These are phyloP conservation scores for Bergia sp. DNA, from an alignment of 92 coral and sea anemone genomes.

Conservation along the genomic window DNA sequence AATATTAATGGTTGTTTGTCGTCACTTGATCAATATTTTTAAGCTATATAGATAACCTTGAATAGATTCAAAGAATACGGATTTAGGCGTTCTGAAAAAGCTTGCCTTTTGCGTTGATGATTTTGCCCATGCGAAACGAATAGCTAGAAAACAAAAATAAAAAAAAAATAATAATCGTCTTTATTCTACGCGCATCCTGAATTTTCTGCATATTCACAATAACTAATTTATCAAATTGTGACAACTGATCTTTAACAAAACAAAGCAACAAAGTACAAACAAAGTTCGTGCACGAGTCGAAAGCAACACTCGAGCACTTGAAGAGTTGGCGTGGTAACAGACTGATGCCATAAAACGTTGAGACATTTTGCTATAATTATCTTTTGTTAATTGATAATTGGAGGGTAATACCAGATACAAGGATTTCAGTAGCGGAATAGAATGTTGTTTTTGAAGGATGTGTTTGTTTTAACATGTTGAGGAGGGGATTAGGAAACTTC, in stretches of 20 bases:
- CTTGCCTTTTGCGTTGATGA: background rate
- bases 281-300: background rate
- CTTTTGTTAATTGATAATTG: background rate
- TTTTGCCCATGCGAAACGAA: background rate
- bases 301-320: constrained; percentile 1
- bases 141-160: background rate
- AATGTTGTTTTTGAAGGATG: background rate
- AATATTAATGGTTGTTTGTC: background rate
- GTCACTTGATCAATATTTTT: background rate
- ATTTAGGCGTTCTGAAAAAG: constrained; percentile 6
- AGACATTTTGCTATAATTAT: background rate
- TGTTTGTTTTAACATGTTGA: background rate
- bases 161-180: background rate
- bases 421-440: background rate
- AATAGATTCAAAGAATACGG: background rate
- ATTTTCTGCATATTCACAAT: constrained; percentile 1
- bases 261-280: constrained; percentile 9
- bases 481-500: background rate
- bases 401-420: background rate
- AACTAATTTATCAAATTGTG: background rate
- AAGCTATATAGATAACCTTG: background rate
- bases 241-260: background rate
- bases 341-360: background rate
- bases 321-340: constrained; percentile 23
- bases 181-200: background rate